These are phyloP conservation scores for Bellardia pandia DNA, from an alignment of 2,888 invertebrate species.

Conservation along the genomic window DNA sequence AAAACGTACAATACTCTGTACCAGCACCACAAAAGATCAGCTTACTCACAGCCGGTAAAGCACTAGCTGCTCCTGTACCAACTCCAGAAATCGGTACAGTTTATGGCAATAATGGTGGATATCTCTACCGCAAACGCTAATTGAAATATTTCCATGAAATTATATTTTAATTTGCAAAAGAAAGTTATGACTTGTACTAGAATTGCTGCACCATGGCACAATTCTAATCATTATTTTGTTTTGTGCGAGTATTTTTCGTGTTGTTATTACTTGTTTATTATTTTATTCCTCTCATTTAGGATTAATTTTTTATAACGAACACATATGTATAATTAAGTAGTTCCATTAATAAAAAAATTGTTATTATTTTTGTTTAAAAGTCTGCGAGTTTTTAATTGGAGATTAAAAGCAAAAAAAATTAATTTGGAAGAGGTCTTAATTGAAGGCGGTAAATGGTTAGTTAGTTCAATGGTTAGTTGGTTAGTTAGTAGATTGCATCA, in stretches of 20 bases:
- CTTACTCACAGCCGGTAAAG: constrained; percentile 24
- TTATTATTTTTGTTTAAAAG: constrained; percentile 20
- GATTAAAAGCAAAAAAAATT: background rate
- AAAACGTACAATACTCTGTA: constrained; percentile 40
- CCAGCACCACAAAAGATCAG: constrained; percentile 61
- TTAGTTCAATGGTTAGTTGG: too few relatives aligned
- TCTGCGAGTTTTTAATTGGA: background rate
- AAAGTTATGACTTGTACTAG: constrained; percentile 1
- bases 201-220: constrained; percentile 5
- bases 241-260: constrained; percentile 20
- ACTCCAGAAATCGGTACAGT: constrained; percentile 74
- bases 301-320: constrained; percentile 32
- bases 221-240: constrained; percentile 22
- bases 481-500: background rate
- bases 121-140: constrained; percentile 75
- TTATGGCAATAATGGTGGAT: constrained; percentile 79
- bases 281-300: constrained; percentile 29
- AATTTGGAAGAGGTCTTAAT: background rate
- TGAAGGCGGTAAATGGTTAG: background rate
- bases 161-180: constrained; percentile 10
- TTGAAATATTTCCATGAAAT: constrained; percentile 26
- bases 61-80: constrained; percentile 46
- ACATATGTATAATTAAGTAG: constrained; percentile 33
- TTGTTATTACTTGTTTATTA: constrained; percentile 27
- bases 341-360: constrained; percentile 31